Base-by-base conservation (phyloP, 2,797 vertebrate species). In the Melanotaenia trifasciata region DNA sequence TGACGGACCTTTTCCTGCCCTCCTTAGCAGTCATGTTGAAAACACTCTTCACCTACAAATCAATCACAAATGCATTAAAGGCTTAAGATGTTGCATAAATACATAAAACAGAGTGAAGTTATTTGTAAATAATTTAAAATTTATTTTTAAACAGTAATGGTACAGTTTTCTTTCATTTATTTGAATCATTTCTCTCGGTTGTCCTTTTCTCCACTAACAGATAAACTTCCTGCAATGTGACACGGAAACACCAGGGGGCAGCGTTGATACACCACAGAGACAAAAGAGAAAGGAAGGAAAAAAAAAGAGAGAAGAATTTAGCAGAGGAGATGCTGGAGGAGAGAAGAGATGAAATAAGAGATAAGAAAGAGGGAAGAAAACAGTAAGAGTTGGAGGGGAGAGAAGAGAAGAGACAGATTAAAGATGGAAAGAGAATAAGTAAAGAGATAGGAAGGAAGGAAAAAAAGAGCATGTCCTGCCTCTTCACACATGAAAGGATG, bases 1-100 rank as follows among this genome's bases (percentile, higher is more conserved):
- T 97, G 38, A 96, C 40, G 0, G 96, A 96, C 64, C 92, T 96
- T 87, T 94, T 98, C 72, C 98, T 95, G 86, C 98, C 98, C 72
- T 99, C 98, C 69, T 96, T 99, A 58, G 96, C 96, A 0, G 96
- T 99, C 97, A 99, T 99, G 84, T 95, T 96, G 83, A 97, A 98
- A 59, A 99, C 98, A 59, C 78, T 96, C 93, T 96, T 98, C 77
- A 99, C 87, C 98, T 99, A 79, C 35, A 88, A 88, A 56, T 74
- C 56, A 77, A 61, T 5, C 0, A 68, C 11, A 70, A 63, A 43
- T 5, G 16, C 10, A 67, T 47, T 9, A 53, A 12, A 6, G 12
- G 12, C 36, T 35, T 9, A 47, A 16, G 43, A 63, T 0, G 26
- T 10, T 14, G 22, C 11, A 11, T 40, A 18, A 36, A 6, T 28